Conservation (phyloP, 2,797 vertebrate genomes). For the Columba guinea region DNA sequence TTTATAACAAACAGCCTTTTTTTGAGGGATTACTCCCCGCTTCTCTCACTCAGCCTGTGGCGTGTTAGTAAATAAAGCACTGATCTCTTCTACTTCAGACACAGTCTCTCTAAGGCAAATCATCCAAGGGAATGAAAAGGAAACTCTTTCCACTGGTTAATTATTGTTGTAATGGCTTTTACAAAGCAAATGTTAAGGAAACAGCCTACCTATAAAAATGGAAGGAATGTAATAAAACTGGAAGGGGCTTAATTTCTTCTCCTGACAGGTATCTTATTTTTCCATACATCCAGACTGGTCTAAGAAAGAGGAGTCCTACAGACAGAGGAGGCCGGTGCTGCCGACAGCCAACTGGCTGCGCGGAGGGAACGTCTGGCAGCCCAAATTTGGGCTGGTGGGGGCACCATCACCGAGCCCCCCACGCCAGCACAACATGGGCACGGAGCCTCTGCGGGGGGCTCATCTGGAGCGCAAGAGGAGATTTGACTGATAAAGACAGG, state of each 20-base stretch:
- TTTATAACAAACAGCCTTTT: slow-evolving; percentile 46
- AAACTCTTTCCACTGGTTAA: not conserved
- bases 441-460: not conserved
- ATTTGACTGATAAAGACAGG: slow-evolving; percentile 22
- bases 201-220: not conserved
- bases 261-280: slow-evolving; percentile 27
- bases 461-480: not conserved
- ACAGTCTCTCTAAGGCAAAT: not conserved
- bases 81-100: slow-evolving; percentile 10
- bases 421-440: rapidly evolving
- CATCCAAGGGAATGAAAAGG: not conserved
- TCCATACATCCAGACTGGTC: not conserved
- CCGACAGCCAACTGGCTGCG: not conserved
- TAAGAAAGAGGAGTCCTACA: not conserved
- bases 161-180: not conserved
- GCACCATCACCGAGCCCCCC: not conserved
- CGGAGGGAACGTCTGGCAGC: not conserved
- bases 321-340: not conserved
- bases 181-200: not conserved
- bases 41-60: not conserved
- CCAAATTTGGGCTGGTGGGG: not conserved
- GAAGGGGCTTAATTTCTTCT: slow-evolving; percentile 10
- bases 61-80: not conserved
- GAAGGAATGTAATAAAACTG: not conserved
- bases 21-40: not conserved